phyloP scores from a whole-genome alignment of 2,113 vertebrate genomes.

The Ailurus styani region DNA sequence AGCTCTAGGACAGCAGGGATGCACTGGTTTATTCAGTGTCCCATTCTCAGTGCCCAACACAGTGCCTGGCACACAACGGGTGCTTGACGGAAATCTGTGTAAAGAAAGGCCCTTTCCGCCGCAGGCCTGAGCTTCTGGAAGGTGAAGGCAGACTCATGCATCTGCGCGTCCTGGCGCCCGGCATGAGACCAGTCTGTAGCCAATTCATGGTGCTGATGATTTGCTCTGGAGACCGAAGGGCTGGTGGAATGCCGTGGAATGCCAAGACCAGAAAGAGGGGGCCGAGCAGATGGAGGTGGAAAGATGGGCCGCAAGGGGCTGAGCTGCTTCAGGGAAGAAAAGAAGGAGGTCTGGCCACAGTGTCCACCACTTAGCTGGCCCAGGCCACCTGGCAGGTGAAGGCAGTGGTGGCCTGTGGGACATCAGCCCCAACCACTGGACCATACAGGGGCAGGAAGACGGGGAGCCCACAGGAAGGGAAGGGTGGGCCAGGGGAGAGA shows the following conservation, averaged over 20 bases:
- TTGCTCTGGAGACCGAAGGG: neutral
- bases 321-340: neutral
- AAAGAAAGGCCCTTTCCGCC: neutral
- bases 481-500: neutral
- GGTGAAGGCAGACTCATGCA: rapidly evolving
- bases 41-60: neutral
- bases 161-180: neutral
- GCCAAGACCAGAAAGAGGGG: neutral
- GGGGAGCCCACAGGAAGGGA: neutral
- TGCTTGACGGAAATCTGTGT: neutral
- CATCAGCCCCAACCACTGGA: neutral
- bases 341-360: neutral
- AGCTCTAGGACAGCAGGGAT: neutral
- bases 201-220: neutral
- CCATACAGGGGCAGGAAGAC: neutral
- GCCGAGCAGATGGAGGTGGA: neutral
- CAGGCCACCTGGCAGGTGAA: neutral
- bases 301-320: neutral
- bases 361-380: neutral
- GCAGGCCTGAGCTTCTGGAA: neutral
- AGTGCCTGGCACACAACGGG: neutral
- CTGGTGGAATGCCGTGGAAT: rapidly evolving
- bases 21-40: rapidly evolving
- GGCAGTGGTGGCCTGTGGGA: neutral
- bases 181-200: neutral